Base-by-base conservation (phyloP, 92 coral and sea anemone species). In the Palythoa caribaeorum region DNA sequence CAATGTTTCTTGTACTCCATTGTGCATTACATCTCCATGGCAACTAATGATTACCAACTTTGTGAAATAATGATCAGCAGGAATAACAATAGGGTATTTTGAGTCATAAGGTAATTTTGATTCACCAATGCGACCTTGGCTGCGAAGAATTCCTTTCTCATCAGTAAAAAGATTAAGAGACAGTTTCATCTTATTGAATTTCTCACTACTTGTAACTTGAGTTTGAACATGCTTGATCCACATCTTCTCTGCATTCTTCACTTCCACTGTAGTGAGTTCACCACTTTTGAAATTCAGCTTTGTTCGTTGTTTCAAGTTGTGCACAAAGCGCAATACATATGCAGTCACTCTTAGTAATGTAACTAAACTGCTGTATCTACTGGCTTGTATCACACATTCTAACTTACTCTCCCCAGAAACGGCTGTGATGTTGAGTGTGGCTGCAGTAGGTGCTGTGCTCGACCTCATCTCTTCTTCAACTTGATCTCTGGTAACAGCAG, bases 281-380 rank as follows among this genome's bases (percentile, higher is more conserved):
- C 28, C 28, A 28, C 28, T 28, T 28, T 28, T 28, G 28, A 28
- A 28, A 28, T 28, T 28, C 28, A 28, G 28, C 28, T 28, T 28
- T 28, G 28, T 28, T 28, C 28, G 28, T 28, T 28, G 28, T 28
- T 28, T 28, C 28, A 28, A 28, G 28, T 28, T 28, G 28, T 28
- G 28, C 62, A 83, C 74, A 78, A 91, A 91, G 16, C 81, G 79
- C 47, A 79, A 20, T 19, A 90, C 91, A 69, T 87, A 88, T 38
- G 87, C 89, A 73, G 91, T 88, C 36, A 83, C 87, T 88, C 94
- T 79, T 17, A 87, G 77, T 69, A 91, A 78, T 10, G 87, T 83
- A 40, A 57, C 68, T 55, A 91, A n/a, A 55, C 48, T 55, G 74
- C 93, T 90, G 84, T 80, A 90, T 73, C 80, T 90, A 9, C 84